Base-by-base conservation (phyloP, 2,888 invertebrate species). In the Pterostichus niger region DNA sequence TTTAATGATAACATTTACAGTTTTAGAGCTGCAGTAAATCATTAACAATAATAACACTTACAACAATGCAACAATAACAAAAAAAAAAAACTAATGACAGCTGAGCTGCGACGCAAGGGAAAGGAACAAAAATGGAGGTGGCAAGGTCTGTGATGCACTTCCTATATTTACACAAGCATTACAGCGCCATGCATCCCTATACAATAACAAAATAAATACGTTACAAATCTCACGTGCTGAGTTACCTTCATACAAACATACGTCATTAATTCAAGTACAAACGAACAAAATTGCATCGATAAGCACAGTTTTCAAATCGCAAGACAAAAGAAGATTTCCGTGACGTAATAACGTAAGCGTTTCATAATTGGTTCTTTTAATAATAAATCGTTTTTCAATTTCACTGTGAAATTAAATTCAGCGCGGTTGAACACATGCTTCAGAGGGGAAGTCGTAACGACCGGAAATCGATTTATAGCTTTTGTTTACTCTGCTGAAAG, bases 401-500 rank as follows among this genome's bases (percentile, higher is more conserved):
- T 64, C 64, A 35, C n/a, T 33, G 64, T 64, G 64, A 64, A 64
- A 64, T 64, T 64, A 64, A 64, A 64, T 64, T 64, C 33, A 13
- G 33, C 35, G 33, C 64, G 64, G n/a, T 64, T 64, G 64, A 35
- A 33, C 33, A 59, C 17, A 31, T 59, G 59, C 24, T 24, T 24
- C 24, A 24, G 15, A 59, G 59, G 59, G 49, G 59, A 59, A 59
- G 59, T 59, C 31, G 59, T 59, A 17, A 64, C 64, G 11, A 35
- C 64, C 64, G 64, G 64, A 64, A 64, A 35, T 64, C 64, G 35
- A 64, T 64, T 64, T 64, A 59, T 59, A 64, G 35, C 64, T 13
- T 64, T 64, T 64, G 64, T 64, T 64, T 64, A 64, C 64, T 59
- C 59, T 59, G 61, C n/a, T 13, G 64, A 64, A 64, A 64, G 64